phyloP scores from a whole-genome alignment of 2,113 vertebrate species.

The Heloderma charlesbogerti region DNA sequence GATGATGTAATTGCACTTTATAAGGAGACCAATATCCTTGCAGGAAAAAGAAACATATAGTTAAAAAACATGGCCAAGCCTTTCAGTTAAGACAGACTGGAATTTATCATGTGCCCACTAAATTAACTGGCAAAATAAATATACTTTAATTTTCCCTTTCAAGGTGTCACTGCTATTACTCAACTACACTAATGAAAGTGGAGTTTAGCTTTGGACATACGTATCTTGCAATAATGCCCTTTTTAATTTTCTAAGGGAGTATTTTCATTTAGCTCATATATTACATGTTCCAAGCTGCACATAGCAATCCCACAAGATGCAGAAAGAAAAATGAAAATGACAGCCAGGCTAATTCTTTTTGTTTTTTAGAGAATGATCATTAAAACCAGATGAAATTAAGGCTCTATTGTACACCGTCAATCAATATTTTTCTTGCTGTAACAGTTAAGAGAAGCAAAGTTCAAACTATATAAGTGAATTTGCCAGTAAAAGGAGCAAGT shows the following conservation, averaged over 20 bases:
- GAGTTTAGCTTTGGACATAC: not conserved
- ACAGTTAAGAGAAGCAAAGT: constrained; percentile 27
- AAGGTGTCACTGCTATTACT: constrained; percentile 43
- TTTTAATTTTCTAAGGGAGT: constrained; percentile 36
- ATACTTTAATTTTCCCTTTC: constrained; percentile 57
- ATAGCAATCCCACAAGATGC: constrained; percentile 11
- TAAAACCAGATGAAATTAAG: constrained; percentile 18
- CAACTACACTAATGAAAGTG: constrained; percentile 29
- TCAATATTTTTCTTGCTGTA: constrained; percentile 22
- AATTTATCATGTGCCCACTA: constrained; percentile 54
- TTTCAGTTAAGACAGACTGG: constrained; percentile 38
- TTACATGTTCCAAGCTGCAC: not conserved
- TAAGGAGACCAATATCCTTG: constrained; percentile 26
- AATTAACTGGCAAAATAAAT: constrained; percentile 60
- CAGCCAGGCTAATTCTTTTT: not conserved
- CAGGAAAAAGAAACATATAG: constrained; percentile 30
- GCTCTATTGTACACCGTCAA: constrained; percentile 8
- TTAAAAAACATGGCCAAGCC: constrained; percentile 40
- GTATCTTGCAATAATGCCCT: constrained; percentile 31
- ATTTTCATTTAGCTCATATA: constrained; percentile 35
- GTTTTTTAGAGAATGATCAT: not conserved
- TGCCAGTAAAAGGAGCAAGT: constrained; percentile 34
- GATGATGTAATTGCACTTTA: constrained; percentile 40
- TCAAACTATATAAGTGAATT: constrained; percentile 14
- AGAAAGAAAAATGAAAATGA: constrained; percentile 38